Base-by-base conservation (phyloP, 2,888 invertebrate species). In the Cephalotes varians region DNA sequence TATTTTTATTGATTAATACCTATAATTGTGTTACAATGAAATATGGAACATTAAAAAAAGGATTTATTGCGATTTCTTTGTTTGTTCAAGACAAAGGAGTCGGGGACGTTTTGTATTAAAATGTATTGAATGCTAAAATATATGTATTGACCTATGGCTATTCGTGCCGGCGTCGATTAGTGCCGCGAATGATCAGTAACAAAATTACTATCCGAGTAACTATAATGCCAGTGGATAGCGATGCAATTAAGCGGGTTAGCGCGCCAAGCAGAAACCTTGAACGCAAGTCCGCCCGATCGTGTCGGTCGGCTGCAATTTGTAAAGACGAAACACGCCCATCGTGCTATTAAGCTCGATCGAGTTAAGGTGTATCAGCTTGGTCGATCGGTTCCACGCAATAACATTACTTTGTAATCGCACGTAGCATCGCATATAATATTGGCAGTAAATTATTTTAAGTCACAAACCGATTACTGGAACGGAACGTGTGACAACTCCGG, bases 211-310 rank as follows among this genome's bases (percentile, higher is more conserved):
- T 44, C n/a, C 9, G 25, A 40, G 56, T 18, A 56, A 56, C 69
- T 44, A 34, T 56, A 77, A 56, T 44, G n/a, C n/a, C n/a, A n/a
- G n/a, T n/a, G 71, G 18, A 54, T 3, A 54, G 31, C 44, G 77
- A 69, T 37, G 64, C 12, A 76, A 76, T 77, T 77, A 77, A 69
- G 37, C 69, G 77, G 54, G 44, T 77, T 77, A 77, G 69, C 77
- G 54, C 69, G 34, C 12, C 49, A 12, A 21, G 40, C 67, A n/a
- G 25, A 74, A 51, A 65, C 18, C 25, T 40, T 25, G 21, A 18
- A 51, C 12, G 51, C 37, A 74, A 64, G 37, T 18, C 34, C 25
- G n/a, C 21, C 44, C 62, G 49, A 51, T 51, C 56, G 34, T 44
- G 69, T 21, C 10, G 67, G 25, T 12, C 77, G 44, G 56, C 31